These are phyloP conservation scores for Indicator maculatus DNA, from an alignment of 2,113 vertebrate genomes.

Conservation along the genomic window DNA sequence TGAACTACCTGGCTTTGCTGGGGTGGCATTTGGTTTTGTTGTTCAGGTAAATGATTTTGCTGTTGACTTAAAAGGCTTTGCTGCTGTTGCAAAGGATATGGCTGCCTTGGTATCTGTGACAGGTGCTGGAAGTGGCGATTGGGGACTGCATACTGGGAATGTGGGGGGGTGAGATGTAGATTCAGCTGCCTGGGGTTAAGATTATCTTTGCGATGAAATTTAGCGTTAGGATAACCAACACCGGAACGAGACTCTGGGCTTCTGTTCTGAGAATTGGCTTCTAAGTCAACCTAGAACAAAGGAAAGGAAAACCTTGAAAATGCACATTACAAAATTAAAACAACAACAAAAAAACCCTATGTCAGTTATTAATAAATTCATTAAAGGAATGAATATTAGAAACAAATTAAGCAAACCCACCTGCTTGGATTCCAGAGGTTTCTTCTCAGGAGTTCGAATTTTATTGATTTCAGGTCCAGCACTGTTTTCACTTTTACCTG, in stretches of 20 bases:
- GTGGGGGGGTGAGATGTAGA: conserved; percentile 89
- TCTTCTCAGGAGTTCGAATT: conserved; percentile 93
- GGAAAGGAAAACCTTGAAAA: neutral
- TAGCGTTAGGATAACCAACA: conserved; percentile 81
- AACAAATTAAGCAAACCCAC: conserved; percentile 18
- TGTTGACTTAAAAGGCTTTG: conserved; percentile 77
- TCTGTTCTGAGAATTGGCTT: conserved; percentile 84
- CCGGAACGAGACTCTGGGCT: conserved; percentile 87
- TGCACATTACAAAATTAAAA: neutral
- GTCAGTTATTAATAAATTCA: neutral
- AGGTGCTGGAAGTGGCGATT: conserved; percentile 84
- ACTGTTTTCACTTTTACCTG: conserved; percentile 91
- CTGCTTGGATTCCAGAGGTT: conserved; percentile 86
- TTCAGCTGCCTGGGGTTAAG: conserved; percentile 86
- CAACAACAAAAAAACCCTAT: neutral
- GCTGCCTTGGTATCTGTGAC: conserved; percentile 86
- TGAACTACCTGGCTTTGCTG: conserved; percentile 82
- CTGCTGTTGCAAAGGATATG: conserved; percentile 83
- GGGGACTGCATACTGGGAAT: conserved; percentile 82
- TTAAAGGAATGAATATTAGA: neutral
- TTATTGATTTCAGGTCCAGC: conserved; percentile 87
- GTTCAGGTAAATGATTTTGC: conserved; percentile 78
- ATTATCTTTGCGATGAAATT: conserved; percentile 93
- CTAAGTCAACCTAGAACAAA: conserved; percentile 85
- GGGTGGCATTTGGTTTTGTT: conserved; percentile 76